Evolutionary conservation across 2,888 invertebrate genomes (phyloP), one percentile per base, ranked within the genome.

Genomic region (Gisinianus flammeolus): DNA sequence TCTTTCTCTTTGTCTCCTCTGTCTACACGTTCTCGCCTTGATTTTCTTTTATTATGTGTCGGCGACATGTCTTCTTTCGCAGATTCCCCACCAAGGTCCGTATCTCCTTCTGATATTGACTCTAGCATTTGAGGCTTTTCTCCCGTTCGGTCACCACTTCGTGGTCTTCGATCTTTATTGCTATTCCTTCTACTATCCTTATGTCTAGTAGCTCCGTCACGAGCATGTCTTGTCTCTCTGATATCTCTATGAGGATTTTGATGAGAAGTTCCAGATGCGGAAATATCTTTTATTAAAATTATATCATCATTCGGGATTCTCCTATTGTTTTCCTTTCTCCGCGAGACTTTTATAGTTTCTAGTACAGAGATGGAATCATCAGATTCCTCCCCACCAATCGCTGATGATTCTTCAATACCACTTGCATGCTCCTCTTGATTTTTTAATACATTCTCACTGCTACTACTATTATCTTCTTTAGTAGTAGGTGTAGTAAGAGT

Each of bases 21-120:
- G 24, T 67, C 44, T 44, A 12, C 16, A 44, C 19, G 75, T 2
- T 31, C 26, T 67, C 28, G 35, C 67, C 24, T 44, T 76, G 62
- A 31, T 64, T 74, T 77, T 26, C 68, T 56, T 71, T 67, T 64
- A 10, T 26, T 12, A 28, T 26, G 31, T 19, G 12, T 24, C 44
- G 3, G 44, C 16, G 28, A 26, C 26, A 19, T 12, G 22, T 56
- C 44, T 35, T 33, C 30, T 33, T 67, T 66, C 16, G n/a, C 12
- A 26, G 76, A 54, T 1, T 66, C 44, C 8, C 30, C 54, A 35
- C 44, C 78, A 35, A 79, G 76, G 22, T 79, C 79, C 54, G 62
- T 76, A 24, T 76, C 76, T 30, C 56, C 76, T 8, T 79, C 79
- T 22, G 79, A 79, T n/a, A 79, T 72, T 12, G 79, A 79, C 58